Base-by-base conservation (phyloP, 2,797 vertebrate genomes). In the Heterohyrax brucei region DNA sequence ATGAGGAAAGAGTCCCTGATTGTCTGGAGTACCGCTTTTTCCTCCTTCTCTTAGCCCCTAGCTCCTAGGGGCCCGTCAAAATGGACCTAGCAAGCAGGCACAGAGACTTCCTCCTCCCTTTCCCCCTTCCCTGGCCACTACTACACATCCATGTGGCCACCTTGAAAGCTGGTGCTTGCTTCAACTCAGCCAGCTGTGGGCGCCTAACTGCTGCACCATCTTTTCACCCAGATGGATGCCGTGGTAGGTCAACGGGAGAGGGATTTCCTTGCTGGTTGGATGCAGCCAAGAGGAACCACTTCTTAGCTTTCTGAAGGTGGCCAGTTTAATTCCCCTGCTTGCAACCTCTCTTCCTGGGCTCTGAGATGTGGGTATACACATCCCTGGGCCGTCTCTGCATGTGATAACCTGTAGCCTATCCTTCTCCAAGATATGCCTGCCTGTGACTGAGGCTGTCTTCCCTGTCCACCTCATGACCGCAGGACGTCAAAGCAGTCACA, bases 401-500 rank as follows among this genome's bases (percentile, higher is more conserved):
- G 79, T 61, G 78, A 28, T 48, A 28, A 53, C 62, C 66, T 92
- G 44, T 4, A 64, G 66, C 26, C n/a, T 50, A 50, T 14, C 48
- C n/a, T 92, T 86, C 91, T 61, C 78, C 46, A 79, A n/a, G 50
- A 81, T 12, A 79, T 0, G 5, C 19, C 83, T 89, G 80, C 28
- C 75, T 22, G 24, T 64, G 83, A 26, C 86, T 84, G 53, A 50
- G n/a, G 46, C 39, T 83, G 84, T 89, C 96, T 98, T 89, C 91
- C 95, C 89, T 95, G 95, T 98, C 98, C 97, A 96, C 98, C 98
- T 97, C 96, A 89, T 95, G 97, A 98, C 95, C 93, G 96, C 97
- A 98, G 97, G 98, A 98, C 97, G 97, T 98, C 94, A 97, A 95
- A 97, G 89, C 95, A 96, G 97, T 97, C 97, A 98, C 98, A 98